Evolutionary conservation across 2,888 invertebrate genomes (phyloP).

Genomic region (Macrostomum cliftonense): DNA sequence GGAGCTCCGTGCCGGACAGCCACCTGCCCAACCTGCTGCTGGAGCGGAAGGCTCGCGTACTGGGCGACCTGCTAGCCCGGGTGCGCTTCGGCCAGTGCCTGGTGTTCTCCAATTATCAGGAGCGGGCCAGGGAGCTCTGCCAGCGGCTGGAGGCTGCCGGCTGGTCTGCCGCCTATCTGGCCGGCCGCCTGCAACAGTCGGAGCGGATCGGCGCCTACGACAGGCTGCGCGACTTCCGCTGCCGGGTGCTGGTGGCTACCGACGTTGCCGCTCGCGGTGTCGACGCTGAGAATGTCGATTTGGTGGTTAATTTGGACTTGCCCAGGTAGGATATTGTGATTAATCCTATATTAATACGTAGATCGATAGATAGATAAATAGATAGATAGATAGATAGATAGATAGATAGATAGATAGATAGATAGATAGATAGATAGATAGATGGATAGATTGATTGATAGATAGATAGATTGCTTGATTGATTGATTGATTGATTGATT

Average conservation of each 20-base stretch:
- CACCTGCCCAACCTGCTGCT: conserved; percentile 26
- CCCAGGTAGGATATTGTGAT: conserved; percentile 48
- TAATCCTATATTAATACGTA: too few relatives aligned
- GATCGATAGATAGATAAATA: too few relatives aligned
- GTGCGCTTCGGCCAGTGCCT: conserved; percentile 70
- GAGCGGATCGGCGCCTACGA: conserved; percentile 56
- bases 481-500: too few relatives aligned
- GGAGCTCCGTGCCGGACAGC: conserved; percentile 38
- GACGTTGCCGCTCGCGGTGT: conserved; percentile 69
- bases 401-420: too few relatives aligned
- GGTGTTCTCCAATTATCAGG: conserved; percentile 71
- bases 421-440: too few relatives aligned
- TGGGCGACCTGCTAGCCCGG: conserved; percentile 46
- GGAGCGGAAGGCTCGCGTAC: conserved; percentile 27
- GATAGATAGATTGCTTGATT: too few relatives aligned
- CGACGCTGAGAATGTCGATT: conserved; percentile 73
- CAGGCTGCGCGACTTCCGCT: conserved; percentile 57
- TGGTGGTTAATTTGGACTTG: conserved; percentile 76
- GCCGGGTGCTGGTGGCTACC: conserved; percentile 68
- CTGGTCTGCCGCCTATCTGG: conserved; percentile 59
- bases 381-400: too few relatives aligned
- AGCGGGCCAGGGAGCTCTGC: conserved; percentile 58
- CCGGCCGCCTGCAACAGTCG: conserved; percentile 58
- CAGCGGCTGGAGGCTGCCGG: conserved; percentile 51
- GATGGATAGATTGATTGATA: too few relatives aligned